A percentile compares a stretch with the other conserved stretches of the same genome.
Conservation (phyloP, 2,113 vertebrate species). For the Cyphomyrus plagiostoma region DNA sequence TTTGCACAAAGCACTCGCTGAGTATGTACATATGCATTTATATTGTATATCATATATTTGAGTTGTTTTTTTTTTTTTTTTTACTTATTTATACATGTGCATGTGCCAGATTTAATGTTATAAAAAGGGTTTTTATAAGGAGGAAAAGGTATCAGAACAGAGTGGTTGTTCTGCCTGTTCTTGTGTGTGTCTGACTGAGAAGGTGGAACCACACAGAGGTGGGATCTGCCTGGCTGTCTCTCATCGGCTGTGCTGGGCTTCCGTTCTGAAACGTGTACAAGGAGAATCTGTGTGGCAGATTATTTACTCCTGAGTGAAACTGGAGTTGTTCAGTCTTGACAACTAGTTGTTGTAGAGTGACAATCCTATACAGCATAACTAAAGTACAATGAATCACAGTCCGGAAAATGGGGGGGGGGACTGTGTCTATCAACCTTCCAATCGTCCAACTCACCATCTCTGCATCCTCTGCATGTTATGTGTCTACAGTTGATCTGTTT, state of each 20-base stretch:
- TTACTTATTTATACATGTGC: constrained; percentile 55
- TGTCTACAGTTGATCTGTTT: neutral
- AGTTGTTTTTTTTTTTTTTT: constrained; percentile 38
- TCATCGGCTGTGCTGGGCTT: neutral
- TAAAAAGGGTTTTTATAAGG: constrained; percentile 30
- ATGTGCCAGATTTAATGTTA: constrained; percentile 50
- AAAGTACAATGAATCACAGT: neutral
- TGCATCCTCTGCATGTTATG: neutral
- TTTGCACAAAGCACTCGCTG: constrained; percentile 46
- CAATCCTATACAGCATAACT: neutral
- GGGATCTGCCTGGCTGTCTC: neutral
- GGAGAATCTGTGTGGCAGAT: neutral
- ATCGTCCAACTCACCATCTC: neutral
- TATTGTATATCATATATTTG: constrained; percentile 42
- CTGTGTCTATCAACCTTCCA: neutral
- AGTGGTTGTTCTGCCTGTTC: constrained; percentile 37
- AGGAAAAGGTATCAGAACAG: constrained; percentile 42
- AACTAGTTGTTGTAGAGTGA: neutral
- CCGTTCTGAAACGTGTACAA: neutral
- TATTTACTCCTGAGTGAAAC: neutral
- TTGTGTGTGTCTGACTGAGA: constrained; percentile 40
- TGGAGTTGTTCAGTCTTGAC: neutral
- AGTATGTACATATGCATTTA: constrained; percentile 52
- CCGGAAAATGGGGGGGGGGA: neutral
- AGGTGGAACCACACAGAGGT: neutral